These are phyloP conservation scores for Anolis sagrei DNA, from an alignment of 2,113 vertebrate genomes.

Conservation along the genomic window DNA sequence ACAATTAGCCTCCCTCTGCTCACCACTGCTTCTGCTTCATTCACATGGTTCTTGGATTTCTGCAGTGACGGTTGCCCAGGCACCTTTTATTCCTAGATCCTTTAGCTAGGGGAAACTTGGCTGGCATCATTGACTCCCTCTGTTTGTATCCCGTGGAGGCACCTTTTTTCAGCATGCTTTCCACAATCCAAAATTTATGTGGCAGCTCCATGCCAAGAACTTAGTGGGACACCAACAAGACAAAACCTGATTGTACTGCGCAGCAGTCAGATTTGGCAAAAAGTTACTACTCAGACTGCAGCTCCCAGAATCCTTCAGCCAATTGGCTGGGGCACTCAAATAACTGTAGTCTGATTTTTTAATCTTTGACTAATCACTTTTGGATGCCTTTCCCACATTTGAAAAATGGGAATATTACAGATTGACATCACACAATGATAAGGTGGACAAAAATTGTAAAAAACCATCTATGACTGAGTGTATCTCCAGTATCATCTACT, in stretches of 20 bases:
- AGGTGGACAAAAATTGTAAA: neutral
- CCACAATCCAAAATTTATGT: neutral
- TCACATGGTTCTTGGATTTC: neutral
- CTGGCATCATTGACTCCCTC: neutral
- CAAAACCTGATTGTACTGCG: neutral
- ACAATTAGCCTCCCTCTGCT: slow-evolving; percentile 32
- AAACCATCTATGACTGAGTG: neutral
- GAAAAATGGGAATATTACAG: neutral
- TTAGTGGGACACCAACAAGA: neutral
- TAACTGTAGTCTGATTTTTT: too few relatives aligned
- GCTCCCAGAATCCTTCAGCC: too few relatives aligned
- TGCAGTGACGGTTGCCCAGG: neutral
- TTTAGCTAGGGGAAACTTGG: neutral
- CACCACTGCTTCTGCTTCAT: neutral
- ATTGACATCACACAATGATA: neutral
- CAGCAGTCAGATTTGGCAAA: too few relatives aligned
- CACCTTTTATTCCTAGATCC: neutral
- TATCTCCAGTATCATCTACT: too few relatives aligned
- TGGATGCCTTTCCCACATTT: too few relatives aligned
- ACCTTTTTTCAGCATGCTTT: neutral
- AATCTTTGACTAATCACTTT: neutral
- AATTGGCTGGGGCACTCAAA: too few relatives aligned
- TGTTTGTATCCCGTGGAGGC: neutral
- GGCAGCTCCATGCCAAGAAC: neutral
- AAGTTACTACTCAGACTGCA: too few relatives aligned